A percentile compares a stretch with the other conserved stretches of the same genome.
Conservation (phyloP, 2,888 invertebrate species). For the Nemurella pictetii region DNA sequence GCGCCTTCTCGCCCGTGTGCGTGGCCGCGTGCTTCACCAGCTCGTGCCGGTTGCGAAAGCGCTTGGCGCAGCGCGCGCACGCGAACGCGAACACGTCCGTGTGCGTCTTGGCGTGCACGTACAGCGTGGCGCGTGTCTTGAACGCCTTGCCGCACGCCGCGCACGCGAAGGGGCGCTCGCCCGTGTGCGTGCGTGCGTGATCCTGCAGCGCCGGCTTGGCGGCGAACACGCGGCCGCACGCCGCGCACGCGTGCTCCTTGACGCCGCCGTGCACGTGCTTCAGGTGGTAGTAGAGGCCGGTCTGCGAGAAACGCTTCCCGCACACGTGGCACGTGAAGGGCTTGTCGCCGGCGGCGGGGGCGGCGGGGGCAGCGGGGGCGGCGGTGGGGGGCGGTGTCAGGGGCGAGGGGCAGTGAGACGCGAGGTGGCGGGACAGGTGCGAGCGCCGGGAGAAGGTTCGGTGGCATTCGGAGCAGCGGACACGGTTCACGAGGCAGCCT, state of each 20-base stretch:
- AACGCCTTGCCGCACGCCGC: slow-evolving; percentile 37
- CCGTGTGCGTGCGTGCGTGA: slow-evolving; percentile 39
- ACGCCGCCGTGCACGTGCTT: slow-evolving; percentile 55
- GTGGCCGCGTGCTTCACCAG: slow-evolving; percentile 59
- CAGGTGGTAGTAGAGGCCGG: slow-evolving; percentile 53
- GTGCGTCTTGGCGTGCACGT: slow-evolving; percentile 65
- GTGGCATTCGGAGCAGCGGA: background rate
- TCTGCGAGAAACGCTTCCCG: slow-evolving; percentile 55
- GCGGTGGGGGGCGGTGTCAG: background rate
- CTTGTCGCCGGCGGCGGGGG: slow-evolving; percentile 52
- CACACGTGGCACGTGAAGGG: slow-evolving; percentile 69
- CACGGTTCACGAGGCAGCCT: no score
- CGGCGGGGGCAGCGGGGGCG: background rate
- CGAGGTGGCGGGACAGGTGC: background rate
- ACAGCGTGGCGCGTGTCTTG: slow-evolving; percentile 63
- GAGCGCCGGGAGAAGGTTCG: background rate
- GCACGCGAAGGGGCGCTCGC: slow-evolving; percentile 39
- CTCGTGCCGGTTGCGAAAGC: slow-evolving; percentile 59
- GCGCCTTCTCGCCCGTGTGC: slow-evolving; percentile 60
- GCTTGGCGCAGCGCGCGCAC: slow-evolving; percentile 62
- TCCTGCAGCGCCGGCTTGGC: slow-evolving; percentile 55
- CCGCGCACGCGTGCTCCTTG: slow-evolving; percentile 56
- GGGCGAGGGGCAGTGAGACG: background rate
- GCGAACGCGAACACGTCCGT: slow-evolving; percentile 58
- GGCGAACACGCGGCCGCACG: slow-evolving; percentile 57